Conservation (phyloP, 2,113 vertebrate genomes). For the Campylomormyrus tamandua region DNA sequence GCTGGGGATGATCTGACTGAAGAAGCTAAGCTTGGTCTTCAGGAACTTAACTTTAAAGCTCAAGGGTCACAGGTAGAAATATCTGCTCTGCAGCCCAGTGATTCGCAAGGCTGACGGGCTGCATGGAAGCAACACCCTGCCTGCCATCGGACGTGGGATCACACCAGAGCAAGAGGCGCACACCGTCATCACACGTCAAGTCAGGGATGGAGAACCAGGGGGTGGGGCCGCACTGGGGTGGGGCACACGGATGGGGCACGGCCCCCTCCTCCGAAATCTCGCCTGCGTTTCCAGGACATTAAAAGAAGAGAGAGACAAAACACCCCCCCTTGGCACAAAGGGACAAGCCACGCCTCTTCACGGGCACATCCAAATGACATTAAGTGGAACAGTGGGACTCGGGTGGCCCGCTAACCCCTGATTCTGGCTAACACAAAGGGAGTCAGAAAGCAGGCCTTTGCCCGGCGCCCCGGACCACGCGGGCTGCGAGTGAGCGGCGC, state of each 20-base stretch:
- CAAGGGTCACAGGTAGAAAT: neutral
- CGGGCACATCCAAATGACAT: neutral
- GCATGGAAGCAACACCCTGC: neutral
- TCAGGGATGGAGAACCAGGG: neutral
- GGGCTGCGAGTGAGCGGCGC: neutral
- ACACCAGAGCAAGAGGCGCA: neutral
- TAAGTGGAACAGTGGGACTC: conserved; percentile 21
- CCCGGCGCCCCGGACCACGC: neutral
- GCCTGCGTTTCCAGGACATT: neutral
- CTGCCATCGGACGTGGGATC: neutral
- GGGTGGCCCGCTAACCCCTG: conserved; percentile 14
- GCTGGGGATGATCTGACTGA: neutral
- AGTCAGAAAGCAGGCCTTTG: neutral
- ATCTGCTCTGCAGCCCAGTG: neutral
- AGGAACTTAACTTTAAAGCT: neutral
- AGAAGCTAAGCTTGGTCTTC: neutral
- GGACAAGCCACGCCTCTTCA: neutral
- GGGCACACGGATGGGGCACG: neutral
- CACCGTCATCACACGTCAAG: neutral
- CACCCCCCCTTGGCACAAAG: neutral
- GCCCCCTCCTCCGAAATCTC: neutral
- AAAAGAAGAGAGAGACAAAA: neutral
- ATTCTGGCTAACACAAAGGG: neutral
- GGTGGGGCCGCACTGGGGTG: neutral
- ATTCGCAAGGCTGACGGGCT: neutral